Evolutionary conservation across 2,888 invertebrate species (phyloP), one percentile per base, ranked within the genome.

Genomic region (Limenitis camilla): DNA sequence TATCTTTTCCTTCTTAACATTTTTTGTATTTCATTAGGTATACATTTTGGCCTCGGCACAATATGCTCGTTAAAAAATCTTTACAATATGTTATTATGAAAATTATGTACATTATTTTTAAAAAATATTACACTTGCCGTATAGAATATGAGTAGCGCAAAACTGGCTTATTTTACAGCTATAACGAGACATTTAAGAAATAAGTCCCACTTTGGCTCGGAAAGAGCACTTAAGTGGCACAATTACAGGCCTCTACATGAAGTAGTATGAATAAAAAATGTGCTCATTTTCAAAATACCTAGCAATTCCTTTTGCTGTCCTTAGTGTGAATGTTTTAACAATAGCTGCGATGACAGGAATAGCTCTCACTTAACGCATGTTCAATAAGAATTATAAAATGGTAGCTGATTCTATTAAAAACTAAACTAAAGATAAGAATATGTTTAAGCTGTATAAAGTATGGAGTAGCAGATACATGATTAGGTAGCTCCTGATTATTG

Each of bases 221-320:
- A 54, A 51, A 49, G 39, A 10, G 39, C 49, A 49, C 49, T 38
- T 54, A 43, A 57, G 54, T 54, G 57, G 49, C 43, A 49, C 54
- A 57, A 54, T 57, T 54, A 57, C 49, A 54, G 28, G 28, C 39
- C 38, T 45, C 35, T 41, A 38, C 42, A 33, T 11, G 40, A 42
- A 49, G 46, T 46, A 32, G 39, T 33, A 52, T 57, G 51, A 57
- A 57, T 57, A 57, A 57, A 54, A 54, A 52, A 57, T 29, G 46
- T n/a, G 33, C 48, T 54, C 54, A 51, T 52, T 54, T 51, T 39
- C 40, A 40, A 54, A 54, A 51, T 48, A 54, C 48, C 49, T 48
- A 28, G 43, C 30, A 41, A 45, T 48, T 39, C 48, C 36, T 27
- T 49, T 41, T 38, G 33, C 56, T 44, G 32, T 30, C 7, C 40